Conservation (phyloP, 2,113 vertebrate genomes). For the Sander lucioperca region DNA sequence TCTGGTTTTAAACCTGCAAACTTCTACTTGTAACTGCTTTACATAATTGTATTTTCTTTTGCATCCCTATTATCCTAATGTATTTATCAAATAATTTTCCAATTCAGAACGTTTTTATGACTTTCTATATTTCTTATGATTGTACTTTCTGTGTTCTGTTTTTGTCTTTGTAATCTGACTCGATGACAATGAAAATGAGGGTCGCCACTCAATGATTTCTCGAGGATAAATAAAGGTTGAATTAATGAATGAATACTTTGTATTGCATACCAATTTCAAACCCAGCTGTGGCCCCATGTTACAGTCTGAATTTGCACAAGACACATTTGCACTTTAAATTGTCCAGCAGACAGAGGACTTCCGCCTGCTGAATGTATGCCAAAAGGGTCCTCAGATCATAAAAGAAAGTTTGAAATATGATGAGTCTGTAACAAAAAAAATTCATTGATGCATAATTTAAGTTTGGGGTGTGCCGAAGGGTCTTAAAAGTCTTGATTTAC, state of each 20-base stretch:
- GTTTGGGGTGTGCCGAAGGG: slow-evolving; percentile 8
- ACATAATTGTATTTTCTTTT: too few species aligned
- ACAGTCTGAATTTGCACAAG: not conserved
- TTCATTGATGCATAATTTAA: slow-evolving; percentile 61
- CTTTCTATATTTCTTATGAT: too few species aligned
- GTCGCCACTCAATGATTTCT: too few species aligned
- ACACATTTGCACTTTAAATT: slow-evolving; percentile 44
- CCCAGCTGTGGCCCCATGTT: not conserved
- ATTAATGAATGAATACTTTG: not conserved
- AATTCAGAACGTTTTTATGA: too few species aligned
- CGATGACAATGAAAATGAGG: too few species aligned
- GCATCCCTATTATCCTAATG: too few species aligned
- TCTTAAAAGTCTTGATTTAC: slow-evolving; percentile 35
- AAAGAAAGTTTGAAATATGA: slow-evolving; percentile 50
- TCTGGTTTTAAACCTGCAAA: too few species aligned
- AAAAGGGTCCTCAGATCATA: slow-evolving; percentile 44
- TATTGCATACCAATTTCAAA: not conserved
- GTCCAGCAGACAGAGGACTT: slow-evolving; percentile 30
- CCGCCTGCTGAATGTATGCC: not conserved
- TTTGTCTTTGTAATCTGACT: too few species aligned
- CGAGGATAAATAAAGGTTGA: too few species aligned
- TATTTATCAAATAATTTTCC: too few species aligned
- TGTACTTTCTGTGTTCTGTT: too few species aligned
- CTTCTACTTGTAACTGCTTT: too few species aligned
- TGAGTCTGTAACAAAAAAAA: slow-evolving; percentile 50